Percentiles rank a stretch among this genome's conserved stretches.
phyloP scores from a whole-genome alignment of 1,140 invertebrate genomes.

The Bicyclus anynana region DNA sequence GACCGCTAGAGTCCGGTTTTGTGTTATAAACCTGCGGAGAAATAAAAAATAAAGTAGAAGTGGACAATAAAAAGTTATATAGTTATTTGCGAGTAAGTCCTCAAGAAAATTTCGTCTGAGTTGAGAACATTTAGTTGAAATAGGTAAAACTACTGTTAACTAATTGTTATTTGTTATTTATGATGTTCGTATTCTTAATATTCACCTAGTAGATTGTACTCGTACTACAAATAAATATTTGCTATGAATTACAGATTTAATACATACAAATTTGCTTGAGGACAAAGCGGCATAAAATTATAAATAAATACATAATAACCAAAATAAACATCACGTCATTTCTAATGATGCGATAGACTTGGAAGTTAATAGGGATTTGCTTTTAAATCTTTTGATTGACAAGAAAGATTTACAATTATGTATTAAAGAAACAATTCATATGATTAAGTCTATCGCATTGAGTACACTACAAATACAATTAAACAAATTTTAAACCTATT shows the following conservation, averaged over 20 bases:
- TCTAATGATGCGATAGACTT: constrained; percentile 12
- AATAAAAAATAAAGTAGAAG: constrained; percentile 73
- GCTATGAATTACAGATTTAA: background rate
- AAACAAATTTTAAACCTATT: background rate
- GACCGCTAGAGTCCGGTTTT: constrained; percentile 77
- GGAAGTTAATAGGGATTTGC: background rate
- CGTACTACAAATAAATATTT: too few species aligned
- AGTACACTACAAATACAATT: constrained; percentile 24
- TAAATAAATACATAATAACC: constrained; percentile 6
- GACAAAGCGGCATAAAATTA: constrained; percentile 52
- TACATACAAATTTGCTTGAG: constrained; percentile 39
- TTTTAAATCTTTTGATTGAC: background rate
- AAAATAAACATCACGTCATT: constrained; percentile 5
- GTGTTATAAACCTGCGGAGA: constrained; percentile 78
- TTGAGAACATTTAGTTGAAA: background rate
- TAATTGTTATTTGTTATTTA: too few species aligned
- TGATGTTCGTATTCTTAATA: too few species aligned
- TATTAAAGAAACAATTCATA: background rate
- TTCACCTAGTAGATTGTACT: too few species aligned
- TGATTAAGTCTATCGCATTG: constrained; percentile 9
- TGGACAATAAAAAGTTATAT: constrained; percentile 55
- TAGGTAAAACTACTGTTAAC: too few species aligned
- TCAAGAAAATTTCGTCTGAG: constrained; percentile 39
- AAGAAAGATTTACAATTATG: background rate
- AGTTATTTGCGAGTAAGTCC: constrained; percentile 47